These are phyloP conservation scores for Tyto alba DNA, from an alignment of 2,113 vertebrate genomes.

Conservation along the genomic window DNA sequence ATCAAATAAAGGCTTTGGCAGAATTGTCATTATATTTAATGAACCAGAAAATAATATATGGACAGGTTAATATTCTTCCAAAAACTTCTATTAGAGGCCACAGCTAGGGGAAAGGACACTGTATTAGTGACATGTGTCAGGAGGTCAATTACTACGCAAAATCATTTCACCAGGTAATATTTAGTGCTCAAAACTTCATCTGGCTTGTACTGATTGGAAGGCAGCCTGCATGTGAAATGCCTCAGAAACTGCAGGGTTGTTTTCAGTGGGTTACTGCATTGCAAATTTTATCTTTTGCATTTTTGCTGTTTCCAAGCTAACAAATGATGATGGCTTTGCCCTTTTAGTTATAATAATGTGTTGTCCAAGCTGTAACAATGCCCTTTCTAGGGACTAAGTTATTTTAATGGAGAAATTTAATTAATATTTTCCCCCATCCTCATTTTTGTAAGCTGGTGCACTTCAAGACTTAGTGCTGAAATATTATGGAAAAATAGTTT, in stretches of 20 bases:
- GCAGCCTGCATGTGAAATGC: background rate
- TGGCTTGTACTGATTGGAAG: conserved; percentile 6
- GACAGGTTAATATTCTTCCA: conserved; percentile 22
- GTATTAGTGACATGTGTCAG: background rate
- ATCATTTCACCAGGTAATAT: conserved; percentile 26
- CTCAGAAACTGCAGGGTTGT: background rate
- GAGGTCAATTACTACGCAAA: conserved; percentile 36
- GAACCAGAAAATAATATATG: conserved; percentile 42
- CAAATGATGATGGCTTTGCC: background rate
- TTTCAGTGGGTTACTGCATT: background rate
- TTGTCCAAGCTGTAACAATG: background rate
- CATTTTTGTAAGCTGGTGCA: background rate
- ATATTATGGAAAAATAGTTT: background rate
- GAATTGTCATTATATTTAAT: conserved; percentile 47
- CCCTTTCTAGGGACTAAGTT: background rate
- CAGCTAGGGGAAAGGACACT: conserved; percentile 16
- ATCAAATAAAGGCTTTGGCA: conserved; percentile 31
- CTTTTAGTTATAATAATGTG: background rate
- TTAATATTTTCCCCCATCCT: background rate
- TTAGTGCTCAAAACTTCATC: background rate
- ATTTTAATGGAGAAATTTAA: conserved; percentile 6
- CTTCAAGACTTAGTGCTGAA: background rate
- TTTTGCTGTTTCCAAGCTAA: background rate
- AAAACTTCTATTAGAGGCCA: conserved; percentile 20
- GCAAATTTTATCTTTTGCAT: background rate